Evolutionary conservation across 2,113 vertebrate genomes (phyloP).

Genomic region (Chlorodrepanis virens): DNA sequence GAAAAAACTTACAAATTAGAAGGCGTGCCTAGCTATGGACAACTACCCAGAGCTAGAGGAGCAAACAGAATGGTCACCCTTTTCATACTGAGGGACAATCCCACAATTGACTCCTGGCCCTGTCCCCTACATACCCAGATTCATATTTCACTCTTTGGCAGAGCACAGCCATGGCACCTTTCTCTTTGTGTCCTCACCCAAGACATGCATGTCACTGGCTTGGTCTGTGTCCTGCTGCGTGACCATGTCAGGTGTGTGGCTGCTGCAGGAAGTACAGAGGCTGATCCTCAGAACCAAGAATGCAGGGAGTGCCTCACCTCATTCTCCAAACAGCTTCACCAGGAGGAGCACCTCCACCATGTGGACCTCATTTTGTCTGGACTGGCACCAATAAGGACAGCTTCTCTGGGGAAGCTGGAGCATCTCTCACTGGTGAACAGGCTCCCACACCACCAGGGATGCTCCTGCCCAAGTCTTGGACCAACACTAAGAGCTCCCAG

Average conservation of each 20-base stretch:
- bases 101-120: background rate
- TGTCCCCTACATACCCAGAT: background rate
- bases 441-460: background rate
- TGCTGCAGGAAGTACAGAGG: fast-evolving
- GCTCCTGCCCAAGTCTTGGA: background rate
- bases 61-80: background rate
- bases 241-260: fast-evolving
- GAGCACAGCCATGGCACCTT: background rate
- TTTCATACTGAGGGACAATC: background rate
- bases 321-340: background rate
- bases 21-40: background rate
- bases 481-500: background rate
- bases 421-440: background rate
- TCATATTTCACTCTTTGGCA: background rate
- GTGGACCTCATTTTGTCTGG: background rate
- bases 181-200: background rate
- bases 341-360: background rate
- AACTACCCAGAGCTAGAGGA: background rate
- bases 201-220: background rate
- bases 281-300: background rate
- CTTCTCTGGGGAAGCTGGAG: background rate
- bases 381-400: background rate
- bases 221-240: background rate
- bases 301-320: background rate
- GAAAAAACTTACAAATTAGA: background rate